Evolutionary conservation across 2,888 invertebrate genomes (phyloP), one percentile per base, ranked within the genome.

Genomic region (Steromphala cineraria): DNA sequence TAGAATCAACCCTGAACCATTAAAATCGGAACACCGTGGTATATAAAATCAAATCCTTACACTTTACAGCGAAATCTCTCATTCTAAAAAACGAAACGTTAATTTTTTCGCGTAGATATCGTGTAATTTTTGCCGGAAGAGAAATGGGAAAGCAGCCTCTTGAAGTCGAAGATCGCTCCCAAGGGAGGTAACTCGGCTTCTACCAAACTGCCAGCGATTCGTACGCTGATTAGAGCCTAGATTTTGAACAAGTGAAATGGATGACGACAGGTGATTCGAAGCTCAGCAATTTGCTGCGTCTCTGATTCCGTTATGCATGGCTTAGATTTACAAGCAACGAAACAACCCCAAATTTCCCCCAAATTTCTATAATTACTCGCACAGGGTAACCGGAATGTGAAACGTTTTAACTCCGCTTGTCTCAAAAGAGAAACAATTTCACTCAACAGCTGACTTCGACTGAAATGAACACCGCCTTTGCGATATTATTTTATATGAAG

Each of bases 261-360:
- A 81, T 81, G 62, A 75, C 81, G 81, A 77, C 81, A 81, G 81
- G 81, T 81, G 81, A 71, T 36, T 40, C 36, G 28, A 77, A 24
- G 52, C 74, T 31, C 53, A 78, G 55, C 78, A 62, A 81, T 78
- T 75, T 74, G 52, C 74, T 31, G 46, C 28, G 81, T 75, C 74
- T 78, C 79, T 77, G 78, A 80, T 78, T 74, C 21, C 31, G 80
- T 31, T 78, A 78, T 62, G 80, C 82, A 62, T 82, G 80, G 53
- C 71, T 62, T 76, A 31, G 53, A 53, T 81, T 82, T 80, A 82
- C 82, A 82, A 82, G 82, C 80, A 78, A 77, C 62, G 78, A 78
- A 82, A 82, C 82, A 82, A 82, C 82, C 80, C 62, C 53, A 62
- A 78, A 82, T 75, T 80, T 74, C 77, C 77, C 55, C 62, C 36